Evolutionary conservation across 2,797 vertebrate genomes (phyloP).

Genomic region (Emys orbicularis): DNA sequence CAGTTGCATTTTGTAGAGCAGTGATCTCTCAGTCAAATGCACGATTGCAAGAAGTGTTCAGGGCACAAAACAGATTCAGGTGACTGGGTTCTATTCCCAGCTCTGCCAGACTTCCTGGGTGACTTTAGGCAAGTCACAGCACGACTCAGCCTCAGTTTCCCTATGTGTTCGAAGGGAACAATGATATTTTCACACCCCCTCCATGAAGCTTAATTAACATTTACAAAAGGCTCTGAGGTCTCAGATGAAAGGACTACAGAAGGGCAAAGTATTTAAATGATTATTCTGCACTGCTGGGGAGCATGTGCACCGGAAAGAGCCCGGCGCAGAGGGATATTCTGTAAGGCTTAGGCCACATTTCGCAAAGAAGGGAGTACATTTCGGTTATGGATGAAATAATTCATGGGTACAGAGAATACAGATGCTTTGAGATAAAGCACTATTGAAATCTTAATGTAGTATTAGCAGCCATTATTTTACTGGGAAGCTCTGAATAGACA

Average conservation of each 20-base stretch:
- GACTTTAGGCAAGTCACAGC: neutral
- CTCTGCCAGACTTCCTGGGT: neutral
- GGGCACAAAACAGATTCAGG: neutral
- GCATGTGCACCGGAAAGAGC: neutral
- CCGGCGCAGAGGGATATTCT: rapidly evolving
- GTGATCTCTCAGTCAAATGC: neutral
- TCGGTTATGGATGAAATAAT: neutral
- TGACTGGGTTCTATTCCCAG: neutral
- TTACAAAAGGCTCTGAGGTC: neutral
- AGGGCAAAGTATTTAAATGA: neutral
- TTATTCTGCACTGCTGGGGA: rapidly evolving
- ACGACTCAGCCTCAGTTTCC: conserved; percentile 27
- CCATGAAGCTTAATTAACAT: neutral
- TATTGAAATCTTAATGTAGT: neutral
- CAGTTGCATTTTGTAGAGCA: conserved; percentile 41
- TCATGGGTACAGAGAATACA: rapidly evolving
- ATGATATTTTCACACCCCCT: neutral
- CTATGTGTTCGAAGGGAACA: neutral
- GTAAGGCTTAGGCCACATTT: rapidly evolving
- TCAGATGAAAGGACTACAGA: neutral
- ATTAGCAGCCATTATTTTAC: neutral
- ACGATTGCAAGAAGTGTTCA: neutral
- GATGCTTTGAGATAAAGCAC: neutral
- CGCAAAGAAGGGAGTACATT: neutral
- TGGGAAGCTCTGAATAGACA: neutral